These are phyloP conservation scores for Potorous gilbertii DNA, from an alignment of 2,797 vertebrate genomes.

Conservation along the genomic window DNA sequence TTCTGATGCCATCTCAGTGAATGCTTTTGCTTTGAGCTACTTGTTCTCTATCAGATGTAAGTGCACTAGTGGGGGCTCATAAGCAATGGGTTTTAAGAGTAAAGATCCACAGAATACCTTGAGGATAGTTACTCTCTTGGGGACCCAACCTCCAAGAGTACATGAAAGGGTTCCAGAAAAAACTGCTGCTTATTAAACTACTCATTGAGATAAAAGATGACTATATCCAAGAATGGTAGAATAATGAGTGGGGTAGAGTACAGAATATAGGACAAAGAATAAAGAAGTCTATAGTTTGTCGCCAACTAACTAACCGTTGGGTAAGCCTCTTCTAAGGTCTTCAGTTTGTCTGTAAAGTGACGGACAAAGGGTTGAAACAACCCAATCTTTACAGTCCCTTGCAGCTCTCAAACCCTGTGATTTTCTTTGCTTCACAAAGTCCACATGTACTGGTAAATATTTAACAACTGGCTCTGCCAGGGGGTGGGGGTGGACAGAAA, in stretches of 20 bases:
- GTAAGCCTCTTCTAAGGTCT: background rate
- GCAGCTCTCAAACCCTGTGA: constrained; percentile 4
- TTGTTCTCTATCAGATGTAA: background rate
- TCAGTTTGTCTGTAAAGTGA: constrained; percentile 8
- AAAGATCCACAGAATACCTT: background rate
- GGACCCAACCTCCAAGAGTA: background rate
- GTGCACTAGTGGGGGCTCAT: background rate
- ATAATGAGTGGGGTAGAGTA: background rate
- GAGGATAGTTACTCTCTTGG: background rate
- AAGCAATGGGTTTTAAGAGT: background rate
- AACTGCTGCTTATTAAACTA: background rate
- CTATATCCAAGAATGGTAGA: background rate
- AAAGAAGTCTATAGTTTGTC: background rate
- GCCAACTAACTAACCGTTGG: background rate
- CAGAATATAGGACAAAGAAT: background rate
- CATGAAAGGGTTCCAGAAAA: background rate
- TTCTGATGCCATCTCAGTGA: background rate
- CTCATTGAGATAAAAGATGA: background rate
- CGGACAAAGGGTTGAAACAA: background rate
- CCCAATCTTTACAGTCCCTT: background rate
- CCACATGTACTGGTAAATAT: background rate
- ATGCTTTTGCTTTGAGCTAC: background rate
- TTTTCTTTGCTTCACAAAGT: background rate
- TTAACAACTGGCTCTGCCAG: background rate
- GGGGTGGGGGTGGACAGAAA: too few species aligned